These are phyloP conservation scores for Empidonax traillii DNA, from an alignment of 2,113 vertebrate species.

Conservation along the genomic window DNA sequence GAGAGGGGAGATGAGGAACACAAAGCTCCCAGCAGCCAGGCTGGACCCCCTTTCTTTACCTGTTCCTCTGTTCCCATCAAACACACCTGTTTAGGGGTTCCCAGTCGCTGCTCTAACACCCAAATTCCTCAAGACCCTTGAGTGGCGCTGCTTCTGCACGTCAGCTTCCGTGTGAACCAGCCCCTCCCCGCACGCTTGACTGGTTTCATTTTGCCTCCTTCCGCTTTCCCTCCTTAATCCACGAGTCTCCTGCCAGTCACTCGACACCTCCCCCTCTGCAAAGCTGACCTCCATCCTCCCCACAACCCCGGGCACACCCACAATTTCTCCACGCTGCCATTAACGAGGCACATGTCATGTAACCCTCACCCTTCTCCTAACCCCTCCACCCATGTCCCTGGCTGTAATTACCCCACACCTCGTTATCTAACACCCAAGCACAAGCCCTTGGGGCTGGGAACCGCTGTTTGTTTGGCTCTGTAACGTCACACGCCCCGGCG, in stretches of 20 bases:
- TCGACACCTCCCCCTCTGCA: neutral
- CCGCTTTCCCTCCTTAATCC: slow-evolving; percentile 5
- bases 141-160: rapidly evolving
- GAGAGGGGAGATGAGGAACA: neutral
- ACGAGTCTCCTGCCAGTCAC: neutral
- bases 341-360: neutral
- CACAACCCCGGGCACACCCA: neutral
- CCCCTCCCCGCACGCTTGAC: neutral
- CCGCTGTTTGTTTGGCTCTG: neutral
- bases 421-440: neutral
- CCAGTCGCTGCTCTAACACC: neutral
- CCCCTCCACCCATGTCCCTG: slow-evolving; percentile 32
- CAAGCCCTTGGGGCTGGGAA: slow-evolving; percentile 12
- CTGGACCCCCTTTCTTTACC: neutral
- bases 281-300: slow-evolving; percentile 14
- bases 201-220: neutral
- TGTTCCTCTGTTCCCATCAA: neutral
- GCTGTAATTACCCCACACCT: neutral
- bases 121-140: neutral
- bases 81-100: rapidly evolving
- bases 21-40: neutral
- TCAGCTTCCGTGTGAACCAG: rapidly evolving
- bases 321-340: neutral
- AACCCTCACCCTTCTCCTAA: neutral
- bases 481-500: neutral